A percentile compares a stretch with the other conserved stretches of the same genome.
These are phyloP conservation scores for Lochmaea capreae DNA, from an alignment of 2,888 invertebrate genomes.

Conservation along the genomic window DNA sequence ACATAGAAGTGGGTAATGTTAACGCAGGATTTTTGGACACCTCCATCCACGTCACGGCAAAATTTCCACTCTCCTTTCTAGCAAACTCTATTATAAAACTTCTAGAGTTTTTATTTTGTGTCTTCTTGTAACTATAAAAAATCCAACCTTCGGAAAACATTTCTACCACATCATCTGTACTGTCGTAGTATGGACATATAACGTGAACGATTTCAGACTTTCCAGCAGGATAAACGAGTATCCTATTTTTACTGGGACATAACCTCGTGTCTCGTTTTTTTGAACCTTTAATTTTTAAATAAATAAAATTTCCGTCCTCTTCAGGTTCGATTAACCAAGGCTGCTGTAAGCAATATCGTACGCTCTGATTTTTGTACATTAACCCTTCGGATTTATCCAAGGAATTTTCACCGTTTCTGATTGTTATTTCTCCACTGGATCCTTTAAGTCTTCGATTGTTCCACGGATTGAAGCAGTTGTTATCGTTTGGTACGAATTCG, in stretches of 20 bases:
- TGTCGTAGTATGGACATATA: constrained; percentile 72
- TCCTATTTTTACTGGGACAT: constrained; percentile 78
- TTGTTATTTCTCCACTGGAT: constrained; percentile 79
- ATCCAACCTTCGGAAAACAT: constrained; percentile 76
- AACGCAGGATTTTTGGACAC: constrained; percentile 76
- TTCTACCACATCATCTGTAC: constrained; percentile 69
- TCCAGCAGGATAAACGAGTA: constrained; percentile 78
- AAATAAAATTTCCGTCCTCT: constrained; percentile 77
- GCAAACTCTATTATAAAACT: constrained; percentile 82
- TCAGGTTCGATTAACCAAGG: constrained; percentile 85
- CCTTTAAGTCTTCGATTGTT: constrained; percentile 76
- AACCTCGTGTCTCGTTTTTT: constrained; percentile 65
- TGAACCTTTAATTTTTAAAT: constrained; percentile 76
- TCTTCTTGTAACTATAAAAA: constrained; percentile 66
- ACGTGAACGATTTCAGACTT: constrained; percentile 73
- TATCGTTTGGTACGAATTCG: constrained; percentile 73
- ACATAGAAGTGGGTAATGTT: constrained; percentile 66
- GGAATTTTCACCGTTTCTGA: constrained; percentile 71
- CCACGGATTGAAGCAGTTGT: constrained; percentile 75
- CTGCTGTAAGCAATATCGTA: constrained; percentile 73
- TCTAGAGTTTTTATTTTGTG: constrained; percentile 66
- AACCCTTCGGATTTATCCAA: constrained; percentile 63
- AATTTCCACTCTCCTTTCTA: constrained; percentile 78
- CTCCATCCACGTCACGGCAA: constrained; percentile 83
- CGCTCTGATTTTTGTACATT: constrained; percentile 67